phyloP scores from a whole-genome alignment of 2,888 invertebrate genomes.

The Tricholauxania praeusta region DNA sequence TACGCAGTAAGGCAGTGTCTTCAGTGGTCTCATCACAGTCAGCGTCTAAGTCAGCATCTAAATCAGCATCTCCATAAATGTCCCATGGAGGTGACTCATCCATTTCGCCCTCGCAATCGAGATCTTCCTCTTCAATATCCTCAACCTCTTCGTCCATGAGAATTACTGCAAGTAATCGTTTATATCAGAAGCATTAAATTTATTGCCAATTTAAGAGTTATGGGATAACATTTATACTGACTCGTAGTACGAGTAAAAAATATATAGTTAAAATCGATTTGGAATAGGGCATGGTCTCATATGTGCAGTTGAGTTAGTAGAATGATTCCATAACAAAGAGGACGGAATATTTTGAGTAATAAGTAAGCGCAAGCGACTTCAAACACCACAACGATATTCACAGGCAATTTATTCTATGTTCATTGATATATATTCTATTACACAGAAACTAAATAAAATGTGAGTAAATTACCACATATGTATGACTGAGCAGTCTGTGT shows the following conservation, averaged over 20 bases:
- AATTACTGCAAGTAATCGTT: slow-evolving; percentile 58
- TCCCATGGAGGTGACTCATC: slow-evolving; percentile 69
- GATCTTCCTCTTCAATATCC: slow-evolving; percentile 68
- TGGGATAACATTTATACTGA: too few species aligned
- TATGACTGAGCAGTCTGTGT: too few species aligned
- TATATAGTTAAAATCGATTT: too few species aligned
- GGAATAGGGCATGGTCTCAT: too few species aligned
- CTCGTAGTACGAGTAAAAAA: too few species aligned
- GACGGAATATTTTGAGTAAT: background rate
- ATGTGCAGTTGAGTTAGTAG: background rate
- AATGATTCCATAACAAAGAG: background rate
- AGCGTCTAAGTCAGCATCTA: slow-evolving; percentile 66
- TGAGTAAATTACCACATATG: too few species aligned
- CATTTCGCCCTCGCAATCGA: slow-evolving; percentile 68
- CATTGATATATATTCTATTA: too few species aligned
- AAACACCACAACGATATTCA: background rate
- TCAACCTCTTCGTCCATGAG: slow-evolving; percentile 68
- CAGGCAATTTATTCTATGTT: background rate
- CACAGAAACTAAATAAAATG: too few species aligned
- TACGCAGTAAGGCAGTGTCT: slow-evolving; percentile 71
- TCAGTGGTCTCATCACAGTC: slow-evolving; percentile 70
- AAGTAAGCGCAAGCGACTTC: slow-evolving; percentile 9
- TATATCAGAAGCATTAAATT: background rate
- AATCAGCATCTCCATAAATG: slow-evolving; percentile 67
- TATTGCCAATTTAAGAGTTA: too few species aligned